Percentiles rank a stretch among this genome's conserved stretches.
These are phyloP conservation scores for Drosophila demipolita DNA, from an alignment of 2,888 invertebrate species.

Conservation along the genomic window DNA sequence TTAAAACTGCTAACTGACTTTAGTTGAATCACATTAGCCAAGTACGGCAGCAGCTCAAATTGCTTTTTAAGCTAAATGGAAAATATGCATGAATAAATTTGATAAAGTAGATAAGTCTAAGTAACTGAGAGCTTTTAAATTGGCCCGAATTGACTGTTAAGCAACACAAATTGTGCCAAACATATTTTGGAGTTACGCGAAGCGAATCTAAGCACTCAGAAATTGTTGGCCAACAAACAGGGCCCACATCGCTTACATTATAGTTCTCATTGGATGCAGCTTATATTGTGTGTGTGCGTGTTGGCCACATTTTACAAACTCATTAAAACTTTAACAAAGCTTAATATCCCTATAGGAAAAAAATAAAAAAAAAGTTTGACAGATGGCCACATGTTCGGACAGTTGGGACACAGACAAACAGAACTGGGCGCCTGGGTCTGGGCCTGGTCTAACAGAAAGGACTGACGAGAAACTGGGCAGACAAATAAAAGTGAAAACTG, in stretches of 20 bases:
- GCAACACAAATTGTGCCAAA: slow-evolving; percentile 22
- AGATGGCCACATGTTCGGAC: slow-evolving; percentile 34
- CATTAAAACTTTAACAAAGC: slow-evolving; percentile 61
- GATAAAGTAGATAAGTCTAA: slow-evolving; percentile 32
- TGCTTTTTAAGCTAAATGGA: slow-evolving; percentile 29
- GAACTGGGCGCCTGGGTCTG: slow-evolving; percentile 1
- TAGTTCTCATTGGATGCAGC: slow-evolving; percentile 3
- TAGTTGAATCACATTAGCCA: background rate
- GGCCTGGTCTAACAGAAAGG: background rate
- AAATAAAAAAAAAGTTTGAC: slow-evolving; percentile 2
- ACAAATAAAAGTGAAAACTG: slow-evolving; percentile 35
- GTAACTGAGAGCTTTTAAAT: slow-evolving; percentile 7
- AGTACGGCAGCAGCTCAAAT: slow-evolving; percentile 1
- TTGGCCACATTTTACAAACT: slow-evolving; percentile 43
- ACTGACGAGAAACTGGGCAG: slow-evolving; percentile 1
- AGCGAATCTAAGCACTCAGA: slow-evolving; percentile 40
- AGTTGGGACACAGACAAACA: background rate
- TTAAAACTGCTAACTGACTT: background rate
- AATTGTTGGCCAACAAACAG: slow-evolving; percentile 10
- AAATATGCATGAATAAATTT: slow-evolving; percentile 6
- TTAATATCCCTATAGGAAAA: background rate
- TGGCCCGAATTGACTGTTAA: slow-evolving; percentile 12
- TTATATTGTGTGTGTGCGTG: slow-evolving; percentile 7
- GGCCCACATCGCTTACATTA: slow-evolving; percentile 4
- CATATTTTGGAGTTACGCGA: slow-evolving; percentile 37